phyloP scores from a whole-genome alignment of 2,797 vertebrate genomes.

The Acanthis flammea region DNA sequence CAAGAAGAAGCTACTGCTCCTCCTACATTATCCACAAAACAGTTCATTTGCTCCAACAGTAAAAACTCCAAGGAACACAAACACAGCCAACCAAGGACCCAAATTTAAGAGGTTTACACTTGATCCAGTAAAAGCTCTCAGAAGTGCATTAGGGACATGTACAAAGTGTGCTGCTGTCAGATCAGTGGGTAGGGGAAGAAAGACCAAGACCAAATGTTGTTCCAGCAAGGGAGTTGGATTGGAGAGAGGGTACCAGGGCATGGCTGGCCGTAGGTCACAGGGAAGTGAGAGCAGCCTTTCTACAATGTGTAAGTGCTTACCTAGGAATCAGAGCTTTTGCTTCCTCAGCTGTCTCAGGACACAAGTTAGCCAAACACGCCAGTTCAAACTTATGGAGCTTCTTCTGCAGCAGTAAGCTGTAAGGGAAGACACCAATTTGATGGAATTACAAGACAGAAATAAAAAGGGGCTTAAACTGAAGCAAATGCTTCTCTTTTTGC shows the following conservation, averaged over 20 bases:
- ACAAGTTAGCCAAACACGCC: constrained; percentile 94
- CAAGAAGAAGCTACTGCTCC: neutral
- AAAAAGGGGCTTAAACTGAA: neutral
- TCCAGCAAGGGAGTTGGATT: accelerated
- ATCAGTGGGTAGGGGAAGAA: neutral
- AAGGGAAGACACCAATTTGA: neutral
- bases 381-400: constrained; percentile 96
- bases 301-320: constrained; percentile 58
- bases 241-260: neutral
- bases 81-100: neutral
- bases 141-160: accelerated
- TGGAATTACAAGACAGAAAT: neutral
- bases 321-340: constrained; percentile 96
- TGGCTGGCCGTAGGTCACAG: neutral
- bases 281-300: neutral
- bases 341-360: constrained; percentile 94
- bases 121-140: neutral
- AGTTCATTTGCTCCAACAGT: neutral
- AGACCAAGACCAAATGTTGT: neutral
- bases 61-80: neutral
- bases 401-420: constrained; percentile 93
- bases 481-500: neutral
- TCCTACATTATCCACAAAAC: neutral
- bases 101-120: neutral
- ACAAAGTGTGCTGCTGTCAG: neutral